Evolutionary conservation across 1,140 invertebrate genomes (phyloP).

Genomic region (Panagrolaimus sp.): DNA sequence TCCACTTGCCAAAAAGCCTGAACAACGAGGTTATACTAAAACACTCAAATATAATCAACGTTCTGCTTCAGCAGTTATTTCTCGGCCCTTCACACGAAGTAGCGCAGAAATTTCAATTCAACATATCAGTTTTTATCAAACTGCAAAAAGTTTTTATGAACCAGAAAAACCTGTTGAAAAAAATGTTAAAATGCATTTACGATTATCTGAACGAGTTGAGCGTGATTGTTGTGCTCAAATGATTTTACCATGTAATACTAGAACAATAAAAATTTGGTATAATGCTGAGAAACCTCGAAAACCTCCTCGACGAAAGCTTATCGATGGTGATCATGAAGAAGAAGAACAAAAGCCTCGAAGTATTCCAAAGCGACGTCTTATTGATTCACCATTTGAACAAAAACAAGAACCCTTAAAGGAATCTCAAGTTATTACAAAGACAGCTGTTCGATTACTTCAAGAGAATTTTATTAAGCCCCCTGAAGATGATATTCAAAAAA

Average conservation of each 20-base stretch:
- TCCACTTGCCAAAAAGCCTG: too few species aligned
- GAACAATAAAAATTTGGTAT: not conserved
- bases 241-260: slow-evolving; percentile 10
- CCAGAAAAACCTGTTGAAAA: slow-evolving; percentile 19
- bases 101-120: slow-evolving; percentile 33
- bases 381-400: not conserved
- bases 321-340: not conserved
- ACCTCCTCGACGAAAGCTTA: not conserved
- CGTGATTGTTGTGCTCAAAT: slow-evolving; percentile 9
- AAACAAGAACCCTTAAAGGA: not conserved
- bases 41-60: slow-evolving; percentile 1
- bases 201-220: slow-evolving; percentile 23
- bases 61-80: not conserved
- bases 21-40: not conserved
- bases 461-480: not conserved
- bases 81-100: not conserved
- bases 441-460: not conserved
- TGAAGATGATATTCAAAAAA: slow-evolving; percentile 1
- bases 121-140: slow-evolving; percentile 31
- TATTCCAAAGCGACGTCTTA: slow-evolving; percentile 2
- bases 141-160: not conserved
- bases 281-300: not conserved
- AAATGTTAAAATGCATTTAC: slow-evolving; percentile 32
- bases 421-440: not conserved
- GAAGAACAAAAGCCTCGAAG: not conserved